Evolutionary conservation across 2,797 vertebrate genomes (phyloP).

Genomic region (Picus viridis): DNA sequence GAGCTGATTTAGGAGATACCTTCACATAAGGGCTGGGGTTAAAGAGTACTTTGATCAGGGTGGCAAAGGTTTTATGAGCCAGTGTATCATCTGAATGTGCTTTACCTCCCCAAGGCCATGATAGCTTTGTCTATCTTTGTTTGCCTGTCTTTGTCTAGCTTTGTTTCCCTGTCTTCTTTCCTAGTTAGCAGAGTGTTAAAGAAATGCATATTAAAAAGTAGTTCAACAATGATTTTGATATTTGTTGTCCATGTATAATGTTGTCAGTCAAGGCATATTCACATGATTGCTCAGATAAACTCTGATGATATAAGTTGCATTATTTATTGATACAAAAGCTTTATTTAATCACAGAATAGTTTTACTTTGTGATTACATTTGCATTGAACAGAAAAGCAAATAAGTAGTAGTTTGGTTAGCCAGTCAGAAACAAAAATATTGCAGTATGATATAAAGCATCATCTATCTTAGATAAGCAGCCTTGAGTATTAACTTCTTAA

Average conservation of each 20-base stretch:
- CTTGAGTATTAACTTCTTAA: not conserved
- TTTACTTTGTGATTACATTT: conserved; percentile 20
- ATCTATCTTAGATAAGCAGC: not conserved
- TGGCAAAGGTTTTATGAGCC: not conserved
- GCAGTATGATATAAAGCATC: not conserved
- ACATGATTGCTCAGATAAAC: not conserved
- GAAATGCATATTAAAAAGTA: not conserved
- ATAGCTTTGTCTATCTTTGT: too few species aligned
- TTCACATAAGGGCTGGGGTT: not conserved
- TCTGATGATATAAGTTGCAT: not conserved
- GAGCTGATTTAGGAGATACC: not conserved
- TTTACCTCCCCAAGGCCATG: not conserved
- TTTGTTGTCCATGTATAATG: not conserved
- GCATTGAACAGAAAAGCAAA: not conserved
- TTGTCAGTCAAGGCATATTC: not conserved
- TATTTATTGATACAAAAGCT: not conserved
- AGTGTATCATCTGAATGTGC: not conserved
- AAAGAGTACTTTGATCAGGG: not conserved
- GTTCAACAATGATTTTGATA: not conserved
- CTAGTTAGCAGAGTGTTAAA: not conserved
- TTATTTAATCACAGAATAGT: not conserved
- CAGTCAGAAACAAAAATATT: not conserved
- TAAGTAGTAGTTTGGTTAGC: not conserved
- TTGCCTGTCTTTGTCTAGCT: too few species aligned
- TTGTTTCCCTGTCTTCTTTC: not conserved